phyloP scores from a whole-genome alignment of 2,113 vertebrate species.

The Benitochromis conjunctus region DNA sequence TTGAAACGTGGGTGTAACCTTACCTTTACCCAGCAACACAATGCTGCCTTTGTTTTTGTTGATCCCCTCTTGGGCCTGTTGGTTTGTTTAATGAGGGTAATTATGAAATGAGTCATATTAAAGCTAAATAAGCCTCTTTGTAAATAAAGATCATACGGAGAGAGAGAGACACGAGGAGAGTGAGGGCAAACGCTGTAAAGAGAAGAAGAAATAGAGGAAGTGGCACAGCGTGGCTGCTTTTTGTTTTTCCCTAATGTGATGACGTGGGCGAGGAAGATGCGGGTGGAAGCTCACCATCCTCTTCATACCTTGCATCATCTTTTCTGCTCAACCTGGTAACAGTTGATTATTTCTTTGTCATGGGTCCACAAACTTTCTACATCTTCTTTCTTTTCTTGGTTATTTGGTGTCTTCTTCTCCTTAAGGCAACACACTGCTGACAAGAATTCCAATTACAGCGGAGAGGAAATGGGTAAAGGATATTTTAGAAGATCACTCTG shows the following conservation, averaged over 20 bases:
- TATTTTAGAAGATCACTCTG: not conserved
- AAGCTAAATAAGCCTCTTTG: not conserved
- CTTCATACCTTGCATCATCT: not conserved
- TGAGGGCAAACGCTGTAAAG: not conserved
- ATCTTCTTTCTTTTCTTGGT: not conserved
- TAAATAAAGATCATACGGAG: not conserved
- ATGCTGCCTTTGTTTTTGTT: slow-evolving; percentile 14
- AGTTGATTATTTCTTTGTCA: not conserved
- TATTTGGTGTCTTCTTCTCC: not conserved
- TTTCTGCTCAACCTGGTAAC: not conserved
- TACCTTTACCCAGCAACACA: not conserved
- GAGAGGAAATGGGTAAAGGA: not conserved
- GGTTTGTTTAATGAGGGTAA: slow-evolving; percentile 25
- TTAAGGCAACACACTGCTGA: not conserved
- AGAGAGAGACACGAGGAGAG: fast-evolving
- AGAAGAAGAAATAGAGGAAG: not conserved
- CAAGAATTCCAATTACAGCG: slow-evolving; percentile 39
- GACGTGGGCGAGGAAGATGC: not conserved
- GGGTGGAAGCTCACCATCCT: not conserved
- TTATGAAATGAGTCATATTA: slow-evolving; percentile 15
- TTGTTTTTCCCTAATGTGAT: not conserved
- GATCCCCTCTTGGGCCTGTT: not conserved
- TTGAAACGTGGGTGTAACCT: not conserved
- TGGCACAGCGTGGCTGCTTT: not conserved
- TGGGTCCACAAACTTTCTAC: not conserved